A percentile compares a stretch with the other conserved stretches of the same genome.
Conservation (phyloP, 2,113 vertebrate genomes). For the Prolemur simus region DNA sequence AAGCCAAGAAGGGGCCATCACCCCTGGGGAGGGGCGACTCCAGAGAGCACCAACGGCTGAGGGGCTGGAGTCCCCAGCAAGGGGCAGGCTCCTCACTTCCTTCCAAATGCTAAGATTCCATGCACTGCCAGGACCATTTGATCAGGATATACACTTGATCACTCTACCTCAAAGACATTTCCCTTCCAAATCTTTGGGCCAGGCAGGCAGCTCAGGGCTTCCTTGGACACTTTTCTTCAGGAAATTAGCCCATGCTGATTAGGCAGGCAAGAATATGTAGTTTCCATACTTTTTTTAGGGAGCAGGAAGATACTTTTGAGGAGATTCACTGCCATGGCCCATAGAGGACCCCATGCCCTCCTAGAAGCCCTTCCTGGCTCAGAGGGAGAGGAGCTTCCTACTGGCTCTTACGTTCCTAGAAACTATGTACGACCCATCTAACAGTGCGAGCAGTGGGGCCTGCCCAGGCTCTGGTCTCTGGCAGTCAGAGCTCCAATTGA, state of each 20-base stretch:
- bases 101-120: neutral
- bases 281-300: neutral
- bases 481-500: neutral
- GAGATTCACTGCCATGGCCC: neutral
- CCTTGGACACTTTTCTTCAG: neutral
- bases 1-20: fast-evolving
- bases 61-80: neutral
- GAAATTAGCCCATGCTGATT: neutral
- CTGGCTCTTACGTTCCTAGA: neutral
- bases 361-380: neutral
- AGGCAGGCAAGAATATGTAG: neutral
- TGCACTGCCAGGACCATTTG: too few species aligned
- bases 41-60: neutral
- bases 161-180: neutral
- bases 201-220: neutral
- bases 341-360: neutral
- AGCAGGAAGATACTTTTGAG: neutral
- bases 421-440: neutral
- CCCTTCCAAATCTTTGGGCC: neutral
- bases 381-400: neutral
- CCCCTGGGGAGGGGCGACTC: neutral
- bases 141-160: neutral
- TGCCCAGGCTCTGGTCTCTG: neutral
- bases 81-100: neutral
- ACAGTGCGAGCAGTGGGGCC: neutral